phyloP scores from a whole-genome alignment of 2,113 vertebrate species.

The Nerophis ophidion region DNA sequence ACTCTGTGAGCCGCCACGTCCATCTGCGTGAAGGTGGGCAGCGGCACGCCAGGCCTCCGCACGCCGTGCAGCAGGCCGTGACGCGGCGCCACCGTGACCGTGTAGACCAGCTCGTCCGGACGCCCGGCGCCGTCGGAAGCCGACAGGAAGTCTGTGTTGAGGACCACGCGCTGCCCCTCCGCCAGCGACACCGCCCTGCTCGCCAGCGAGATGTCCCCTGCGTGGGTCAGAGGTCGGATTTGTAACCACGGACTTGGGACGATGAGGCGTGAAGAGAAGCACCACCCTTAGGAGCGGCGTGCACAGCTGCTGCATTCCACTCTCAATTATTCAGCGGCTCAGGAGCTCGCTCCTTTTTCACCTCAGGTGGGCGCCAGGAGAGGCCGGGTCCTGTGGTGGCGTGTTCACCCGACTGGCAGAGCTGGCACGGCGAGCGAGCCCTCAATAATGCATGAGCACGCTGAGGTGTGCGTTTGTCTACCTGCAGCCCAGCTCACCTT shows the following conservation, averaged over 20 bases:
- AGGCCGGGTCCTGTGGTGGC: constrained; percentile 16
- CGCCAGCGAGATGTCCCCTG: constrained; percentile 83
- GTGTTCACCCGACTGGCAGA: constrained; percentile 64
- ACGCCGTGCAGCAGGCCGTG: constrained; percentile 86
- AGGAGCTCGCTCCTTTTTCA: constrained; percentile 53
- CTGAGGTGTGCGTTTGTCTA: not conserved
- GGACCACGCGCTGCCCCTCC: constrained; percentile 88
- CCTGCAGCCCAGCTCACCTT: constrained; percentile 51
- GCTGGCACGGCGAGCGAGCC: constrained; percentile 13
- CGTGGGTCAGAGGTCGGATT: not conserved
- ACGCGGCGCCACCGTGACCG: constrained; percentile 77
- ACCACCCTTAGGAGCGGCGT: not conserved
- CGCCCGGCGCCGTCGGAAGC: constrained; percentile 83
- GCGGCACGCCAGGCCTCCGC: constrained; percentile 77
- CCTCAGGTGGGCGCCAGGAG: constrained; percentile 62
- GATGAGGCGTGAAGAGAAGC: not conserved
- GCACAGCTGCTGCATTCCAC: constrained; percentile 55
- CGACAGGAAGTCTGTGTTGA: constrained; percentile 89
- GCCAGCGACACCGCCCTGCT: constrained; percentile 81
- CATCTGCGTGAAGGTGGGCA: constrained; percentile 81
- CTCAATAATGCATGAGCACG: constrained; percentile 62
- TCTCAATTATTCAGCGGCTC: constrained; percentile 65
- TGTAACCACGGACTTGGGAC: not conserved
- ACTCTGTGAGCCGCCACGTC: constrained; percentile 84
- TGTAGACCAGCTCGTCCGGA: constrained; percentile 85